These are phyloP conservation scores for Urocynchramus pylzowi DNA, from an alignment of 2,113 vertebrate genomes.

Conservation along the genomic window DNA sequence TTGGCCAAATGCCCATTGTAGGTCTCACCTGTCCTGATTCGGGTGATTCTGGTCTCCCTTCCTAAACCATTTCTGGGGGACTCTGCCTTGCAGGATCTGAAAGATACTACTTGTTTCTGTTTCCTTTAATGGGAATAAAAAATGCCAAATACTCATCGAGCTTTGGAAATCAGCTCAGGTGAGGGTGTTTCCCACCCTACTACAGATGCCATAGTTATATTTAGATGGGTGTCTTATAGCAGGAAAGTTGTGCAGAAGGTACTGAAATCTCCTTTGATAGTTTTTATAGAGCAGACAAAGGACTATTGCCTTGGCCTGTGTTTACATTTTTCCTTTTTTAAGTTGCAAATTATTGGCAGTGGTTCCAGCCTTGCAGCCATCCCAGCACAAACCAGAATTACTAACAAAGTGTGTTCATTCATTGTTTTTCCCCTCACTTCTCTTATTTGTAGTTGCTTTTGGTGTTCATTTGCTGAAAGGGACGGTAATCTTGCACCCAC, in stretches of 20 bases:
- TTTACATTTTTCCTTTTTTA: not conserved
- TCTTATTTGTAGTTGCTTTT: not conserved
- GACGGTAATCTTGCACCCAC: not conserved
- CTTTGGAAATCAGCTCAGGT: not conserved
- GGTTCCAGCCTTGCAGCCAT: not conserved
- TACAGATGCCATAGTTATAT: not conserved
- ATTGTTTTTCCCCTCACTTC: not conserved
- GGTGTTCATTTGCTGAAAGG: not conserved
- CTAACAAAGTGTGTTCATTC: not conserved
- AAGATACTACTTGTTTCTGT: not conserved
- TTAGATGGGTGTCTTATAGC: not conserved
- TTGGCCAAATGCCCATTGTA: not conserved
- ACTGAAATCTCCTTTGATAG: not conserved
- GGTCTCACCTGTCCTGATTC: not conserved
- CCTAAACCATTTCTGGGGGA: not conserved
- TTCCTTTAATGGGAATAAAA: not conserved
- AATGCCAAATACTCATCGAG: not conserved
- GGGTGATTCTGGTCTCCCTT: not conserved
- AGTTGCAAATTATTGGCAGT: not conserved
- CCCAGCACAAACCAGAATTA: accelerated
- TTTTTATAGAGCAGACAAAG: not conserved
- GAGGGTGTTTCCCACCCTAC: not conserved
- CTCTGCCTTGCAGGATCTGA: not conserved
- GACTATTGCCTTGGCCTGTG: not conserved
- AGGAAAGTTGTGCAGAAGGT: not conserved